Evolutionary conservation across 2,888 invertebrate species (phyloP), one percentile per base, ranked within the genome.

Genomic region (Gandaritis pyraliata): DNA sequence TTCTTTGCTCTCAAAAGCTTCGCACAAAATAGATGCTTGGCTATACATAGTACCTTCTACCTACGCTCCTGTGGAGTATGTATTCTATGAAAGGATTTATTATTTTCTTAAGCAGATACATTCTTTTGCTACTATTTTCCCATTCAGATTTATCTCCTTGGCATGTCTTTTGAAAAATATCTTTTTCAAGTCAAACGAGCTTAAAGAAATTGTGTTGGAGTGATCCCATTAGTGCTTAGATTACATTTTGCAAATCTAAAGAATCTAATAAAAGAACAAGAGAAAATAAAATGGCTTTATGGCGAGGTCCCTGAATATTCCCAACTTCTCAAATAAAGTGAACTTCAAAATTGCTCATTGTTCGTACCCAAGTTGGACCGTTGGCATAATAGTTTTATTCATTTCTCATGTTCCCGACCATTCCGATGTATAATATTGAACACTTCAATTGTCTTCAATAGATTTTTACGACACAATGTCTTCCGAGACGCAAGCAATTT

Each of bases 331-430:
- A 72, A 77, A 81, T 85, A 84, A 85, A 87, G 77, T 61, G 68
- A 69, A 70, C 76, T 77, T 74, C 75, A 73, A 69, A 77, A 75
- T 74, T 73, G 74, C 74, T 80, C 80, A 80, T 85, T 78, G 84
- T 80, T 82, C 77, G 72, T 73, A 76, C 76, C 73, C 76, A 76
- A 85, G 74, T 85, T 80, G 65, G 69, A 80, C 76, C 72, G 82
- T 87, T 87, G 83, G 81, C 83, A 85, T 88, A 86, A 90, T 85
- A 82, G 86, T 87, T 86, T 84, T 87, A 87, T 86, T 83, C 78
- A 76, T 78, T 81, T 83, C 84, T 80, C 80, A 83, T 80, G 78
- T 83, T 76, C 73, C 70, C 68, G 65, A 77, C 75, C 72, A 80
- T 80, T 81, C 74, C 69, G 76, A 76, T 73, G 75, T 76, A 79